Percentiles rank a stretch among this genome's conserved stretches.
phyloP scores from a whole-genome alignment of 2,888 invertebrate genomes.

The Pandemis cinnamomeana region DNA sequence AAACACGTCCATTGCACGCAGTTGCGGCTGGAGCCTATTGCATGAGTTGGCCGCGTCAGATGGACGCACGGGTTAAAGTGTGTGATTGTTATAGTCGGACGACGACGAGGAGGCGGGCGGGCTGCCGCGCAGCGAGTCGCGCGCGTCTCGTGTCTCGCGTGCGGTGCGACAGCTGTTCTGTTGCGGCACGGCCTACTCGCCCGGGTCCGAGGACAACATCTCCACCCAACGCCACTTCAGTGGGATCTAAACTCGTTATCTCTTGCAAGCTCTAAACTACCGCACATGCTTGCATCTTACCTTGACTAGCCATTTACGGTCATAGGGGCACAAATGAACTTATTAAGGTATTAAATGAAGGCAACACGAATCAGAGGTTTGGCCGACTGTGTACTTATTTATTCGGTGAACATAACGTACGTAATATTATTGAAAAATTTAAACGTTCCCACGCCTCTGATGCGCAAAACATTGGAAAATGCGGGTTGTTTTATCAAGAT shows the following conservation, averaged over 20 bases:
- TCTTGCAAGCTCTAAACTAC: constrained; percentile 1
- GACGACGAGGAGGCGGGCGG: constrained; percentile 77
- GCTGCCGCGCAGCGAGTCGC: constrained; percentile 76
- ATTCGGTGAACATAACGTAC: background rate
- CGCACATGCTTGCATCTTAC: constrained; percentile 47
- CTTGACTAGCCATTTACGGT: constrained; percentile 61
- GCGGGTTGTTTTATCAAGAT: background rate
- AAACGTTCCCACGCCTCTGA: background rate
- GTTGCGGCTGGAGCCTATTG: background rate
- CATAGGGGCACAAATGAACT: background rate
- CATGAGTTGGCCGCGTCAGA: background rate
- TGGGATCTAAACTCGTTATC: constrained; percentile 56
- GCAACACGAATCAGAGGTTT: background rate
- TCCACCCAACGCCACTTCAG: constrained; percentile 50
- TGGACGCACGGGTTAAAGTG: background rate
- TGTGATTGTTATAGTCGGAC: constrained; percentile 69
- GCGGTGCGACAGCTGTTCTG: constrained; percentile 73
- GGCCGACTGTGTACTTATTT: background rate
- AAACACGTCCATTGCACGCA: background rate
- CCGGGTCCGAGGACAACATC: constrained; percentile 70
- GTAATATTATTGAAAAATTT: background rate
- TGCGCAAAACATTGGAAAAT: background rate
- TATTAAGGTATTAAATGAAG: constrained; percentile 7
- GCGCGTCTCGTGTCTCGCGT: constrained; percentile 67
- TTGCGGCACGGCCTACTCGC: constrained; percentile 69